Base-by-base conservation (phyloP, 2,113 vertebrate species). In the Anguilla japonica region DNA sequence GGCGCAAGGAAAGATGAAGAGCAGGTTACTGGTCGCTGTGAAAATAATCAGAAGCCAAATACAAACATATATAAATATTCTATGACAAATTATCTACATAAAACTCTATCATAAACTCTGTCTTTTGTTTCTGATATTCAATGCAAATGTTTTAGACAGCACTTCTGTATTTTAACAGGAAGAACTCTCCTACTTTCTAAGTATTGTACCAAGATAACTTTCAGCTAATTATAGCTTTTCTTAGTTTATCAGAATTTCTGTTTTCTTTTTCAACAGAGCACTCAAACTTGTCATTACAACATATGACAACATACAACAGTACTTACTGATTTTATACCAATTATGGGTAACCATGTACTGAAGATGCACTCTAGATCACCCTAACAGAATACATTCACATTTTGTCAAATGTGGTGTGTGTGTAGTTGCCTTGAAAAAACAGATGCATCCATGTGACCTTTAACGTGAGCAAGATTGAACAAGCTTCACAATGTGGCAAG, bases 1-100 rank as follows among this genome's bases (percentile, higher is more conserved):
- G 22, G 94, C 90, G 39, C 95, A 97, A 0, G 96, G 94, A 88
- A 98, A 92, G 57, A 97, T 95, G 88, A 98, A 97, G 91, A 96
- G 83, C 56, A 95, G 88, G 0, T 96, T 95, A 83, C 92, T 90
- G 53, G 94, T 89, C 60, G 87, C 97, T 98, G 89, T 53, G 41
- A 34, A 34, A 84, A 88, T 6, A 26, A 43, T 84, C 57, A 41
- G 13, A 20, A 41, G 4, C 13, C 1, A 34, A 56, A 8, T 41
- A 29, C 29, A 2, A 34, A 82, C 14, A 22, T 34, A 34, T 34
- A 34, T 34, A 34, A 34, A 34, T 34, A 34, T 34, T 34, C 34
- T 7, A 22, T n/a, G 14, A 41, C 57, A 34, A 82, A 5, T 6
- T 13, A 46, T 2, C 81, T 56, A 50, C 60, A 6, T 22, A 81